A percentile compares a stretch with the other conserved stretches of the same genome.
Evolutionary conservation across 2,113 vertebrate species (phyloP).

Genomic region (Sisor rabdophorus): DNA sequence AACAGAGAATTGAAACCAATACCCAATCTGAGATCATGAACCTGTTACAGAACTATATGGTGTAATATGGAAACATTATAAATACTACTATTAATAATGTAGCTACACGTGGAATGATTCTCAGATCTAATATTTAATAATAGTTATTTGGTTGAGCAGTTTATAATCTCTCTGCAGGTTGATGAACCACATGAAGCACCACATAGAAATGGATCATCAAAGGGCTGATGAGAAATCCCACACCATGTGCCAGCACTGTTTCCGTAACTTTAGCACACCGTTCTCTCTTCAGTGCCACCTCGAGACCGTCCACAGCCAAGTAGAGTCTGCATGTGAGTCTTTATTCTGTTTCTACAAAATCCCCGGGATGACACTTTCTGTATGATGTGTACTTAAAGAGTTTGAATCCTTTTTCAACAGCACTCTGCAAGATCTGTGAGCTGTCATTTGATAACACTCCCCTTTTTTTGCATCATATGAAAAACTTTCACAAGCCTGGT

Average conservation of each 20-base stretch:
- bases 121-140: too few species aligned
- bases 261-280: slow-evolving; percentile 76
- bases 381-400: background rate
- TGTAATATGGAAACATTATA: too few species aligned
- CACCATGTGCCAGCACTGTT: slow-evolving; percentile 82
- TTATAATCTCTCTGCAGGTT: slow-evolving; percentile 63
- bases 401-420: slow-evolving; percentile 55
- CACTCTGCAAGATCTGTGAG: slow-evolving; percentile 86
- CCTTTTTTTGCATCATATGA: slow-evolving; percentile 85
- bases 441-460: slow-evolving; percentile 81
- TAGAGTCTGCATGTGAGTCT: slow-evolving; percentile 71
- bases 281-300: slow-evolving; percentile 85
- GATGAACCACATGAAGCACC: slow-evolving; percentile 90
- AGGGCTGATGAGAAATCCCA: slow-evolving; percentile 67
- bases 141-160: background rate
- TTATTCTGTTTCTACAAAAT: background rate
- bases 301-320: slow-evolving; percentile 80
- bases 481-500: slow-evolving; percentile 83
- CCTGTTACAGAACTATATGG: too few species aligned
- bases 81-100: too few species aligned
- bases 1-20: too few species aligned
- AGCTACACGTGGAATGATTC: too few species aligned
- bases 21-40: too few species aligned
- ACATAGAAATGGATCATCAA: slow-evolving; percentile 73
- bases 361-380: background rate